A percentile compares a stretch with the other conserved stretches of the same genome.
phyloP scores from a whole-genome alignment of 23 tunicate species.

The Ascidia mentula region DNA sequence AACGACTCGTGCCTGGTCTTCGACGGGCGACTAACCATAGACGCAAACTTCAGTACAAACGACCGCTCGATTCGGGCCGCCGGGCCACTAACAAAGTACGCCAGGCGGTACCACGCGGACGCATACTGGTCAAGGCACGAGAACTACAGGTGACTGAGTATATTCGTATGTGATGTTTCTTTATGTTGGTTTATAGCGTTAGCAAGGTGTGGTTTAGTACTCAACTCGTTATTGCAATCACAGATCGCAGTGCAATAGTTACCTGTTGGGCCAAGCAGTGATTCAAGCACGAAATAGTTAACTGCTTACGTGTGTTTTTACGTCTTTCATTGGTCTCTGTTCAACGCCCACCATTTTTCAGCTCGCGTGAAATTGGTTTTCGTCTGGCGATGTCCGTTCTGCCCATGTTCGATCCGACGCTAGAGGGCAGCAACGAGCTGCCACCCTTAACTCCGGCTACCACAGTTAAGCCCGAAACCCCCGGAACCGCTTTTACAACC shows the following conservation, averaged over 20 bases:
- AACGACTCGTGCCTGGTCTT: conserved; percentile 93
- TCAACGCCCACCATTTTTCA: too few relatives aligned
- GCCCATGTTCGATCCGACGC: conserved; percentile 88
- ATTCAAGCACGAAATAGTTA: background rate
- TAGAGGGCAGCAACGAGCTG: conserved; percentile 52
- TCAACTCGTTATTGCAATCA: too few relatives aligned
- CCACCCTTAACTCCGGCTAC: conserved; percentile 49
- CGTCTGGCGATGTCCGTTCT: conserved; percentile 82
- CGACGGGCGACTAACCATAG: conserved; percentile 89
- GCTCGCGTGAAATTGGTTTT: conserved; percentile 93
- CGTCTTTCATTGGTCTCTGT: background rate
- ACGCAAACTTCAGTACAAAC: conserved; percentile 73
- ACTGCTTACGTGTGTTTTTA: background rate
- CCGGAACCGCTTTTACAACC: background rate
- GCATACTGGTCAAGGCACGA: conserved; percentile 46
- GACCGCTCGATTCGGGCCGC: conserved; percentile 87
- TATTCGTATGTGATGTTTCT: too few relatives aligned
- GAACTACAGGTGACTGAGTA: conserved; percentile 71
- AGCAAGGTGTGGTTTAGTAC: background rate
- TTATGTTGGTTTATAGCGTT: background rate
- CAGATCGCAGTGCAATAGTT: background rate
- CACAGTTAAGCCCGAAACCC: conserved; percentile 27
- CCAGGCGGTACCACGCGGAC: conserved; percentile 91
- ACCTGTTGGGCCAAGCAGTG: background rate
- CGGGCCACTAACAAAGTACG: conserved; percentile 91